phyloP scores from a whole-genome alignment of 2,113 vertebrate species.

The Boulengeromyrus knoepffleri region DNA sequence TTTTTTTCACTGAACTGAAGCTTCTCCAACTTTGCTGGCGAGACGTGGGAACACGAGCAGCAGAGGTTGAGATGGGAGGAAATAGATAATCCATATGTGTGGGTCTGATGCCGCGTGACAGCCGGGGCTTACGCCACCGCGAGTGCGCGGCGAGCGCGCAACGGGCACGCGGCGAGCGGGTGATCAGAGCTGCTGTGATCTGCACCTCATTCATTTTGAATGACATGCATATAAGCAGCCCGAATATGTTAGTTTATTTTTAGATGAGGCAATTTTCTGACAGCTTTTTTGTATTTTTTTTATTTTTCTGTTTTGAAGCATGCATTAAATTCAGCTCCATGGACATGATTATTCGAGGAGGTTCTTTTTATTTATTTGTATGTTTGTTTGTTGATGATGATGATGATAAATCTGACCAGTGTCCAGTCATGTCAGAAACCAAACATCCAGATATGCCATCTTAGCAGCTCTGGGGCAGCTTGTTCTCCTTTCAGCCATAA shows the following conservation, averaged over 20 bases:
- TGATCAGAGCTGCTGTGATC: constrained; percentile 12
- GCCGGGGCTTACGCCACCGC: constrained; percentile 3
- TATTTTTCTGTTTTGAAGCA: constrained; percentile 5
- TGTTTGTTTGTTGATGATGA: neutral
- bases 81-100: constrained; percentile 16
- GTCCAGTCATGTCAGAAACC: neutral
- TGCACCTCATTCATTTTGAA: constrained; percentile 9
- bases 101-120: constrained; percentile 5
- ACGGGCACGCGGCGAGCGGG: neutral
- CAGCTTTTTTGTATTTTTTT: constrained; percentile 7
- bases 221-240: constrained; percentile 10
- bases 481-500: neutral
- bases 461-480: neutral
- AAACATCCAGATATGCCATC: no score
- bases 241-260: constrained; percentile 15
- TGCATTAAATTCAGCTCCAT: neutral
- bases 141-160: neutral
- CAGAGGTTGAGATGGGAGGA: constrained; percentile 10
- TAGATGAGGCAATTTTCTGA: constrained; percentile 3
- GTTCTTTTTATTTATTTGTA: neutral
- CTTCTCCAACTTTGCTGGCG: constrained; percentile 1
- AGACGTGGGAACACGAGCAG: constrained; percentile 9
- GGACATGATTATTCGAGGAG: neutral
- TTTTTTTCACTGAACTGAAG: neutral
- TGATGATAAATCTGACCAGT: neutral